A percentile compares a stretch with the other conserved stretches of the same genome.
Evolutionary conservation across 1,140 invertebrate species (phyloP).

Genomic region (Drosophila yakuba): DNA sequence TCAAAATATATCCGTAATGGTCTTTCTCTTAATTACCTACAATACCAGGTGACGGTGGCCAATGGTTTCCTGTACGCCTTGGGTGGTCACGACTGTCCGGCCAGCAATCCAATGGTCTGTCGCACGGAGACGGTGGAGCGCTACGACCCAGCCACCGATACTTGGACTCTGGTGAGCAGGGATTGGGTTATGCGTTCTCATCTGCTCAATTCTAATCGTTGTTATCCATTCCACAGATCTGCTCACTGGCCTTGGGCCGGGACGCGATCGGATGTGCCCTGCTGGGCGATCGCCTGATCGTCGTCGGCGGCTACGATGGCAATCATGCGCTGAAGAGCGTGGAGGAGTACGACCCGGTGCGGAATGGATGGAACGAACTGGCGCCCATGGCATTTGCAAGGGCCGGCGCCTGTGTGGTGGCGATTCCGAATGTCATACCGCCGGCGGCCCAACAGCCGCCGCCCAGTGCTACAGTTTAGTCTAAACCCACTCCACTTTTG

Average conservation of each 20-base stretch:
- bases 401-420: conserved; percentile 94
- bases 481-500: conserved; percentile 34
- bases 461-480: conserved; percentile 84
- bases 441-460: conserved; percentile 70
- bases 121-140: conserved; percentile 96
- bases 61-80: conserved; percentile 93
- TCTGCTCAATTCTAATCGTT: not conserved
- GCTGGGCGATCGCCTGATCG: conserved; percentile 94
- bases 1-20: not conserved
- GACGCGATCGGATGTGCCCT: conserved; percentile 97
- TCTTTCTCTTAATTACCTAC: no score
- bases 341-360: conserved; percentile 96
- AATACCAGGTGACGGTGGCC: conserved; percentile 88
- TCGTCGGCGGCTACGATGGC: conserved; percentile 98
- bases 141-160: conserved; percentile 91
- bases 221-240: conserved; percentile 78
- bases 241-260: conserved; percentile 92
- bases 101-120: conserved; percentile 92
- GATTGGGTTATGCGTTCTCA: not conserved
- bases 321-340: conserved; percentile 95
- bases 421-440: conserved; percentile 85
- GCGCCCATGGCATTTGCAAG: conserved; percentile 91
- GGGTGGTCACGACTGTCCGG: conserved; percentile 95
- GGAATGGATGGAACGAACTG: conserved; percentile 93
- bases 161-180: conserved; percentile 92